Evolutionary conservation across 2,797 vertebrate species (phyloP), one percentile per base, ranked within the genome.

Genomic region (Acanthiza pusilla): DNA sequence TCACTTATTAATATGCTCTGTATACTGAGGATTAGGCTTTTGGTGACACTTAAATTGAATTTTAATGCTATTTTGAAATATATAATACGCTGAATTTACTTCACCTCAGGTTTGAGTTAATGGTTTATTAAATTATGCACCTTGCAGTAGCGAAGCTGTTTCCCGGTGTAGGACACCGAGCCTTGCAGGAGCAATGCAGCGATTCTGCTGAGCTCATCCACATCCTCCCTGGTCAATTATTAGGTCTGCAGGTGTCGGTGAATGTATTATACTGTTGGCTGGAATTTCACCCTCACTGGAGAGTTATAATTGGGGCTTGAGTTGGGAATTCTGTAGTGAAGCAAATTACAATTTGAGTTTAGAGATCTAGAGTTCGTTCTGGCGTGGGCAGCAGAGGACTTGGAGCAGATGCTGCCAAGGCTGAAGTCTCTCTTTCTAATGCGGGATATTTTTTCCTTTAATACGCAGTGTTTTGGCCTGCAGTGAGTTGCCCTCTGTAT

Each of bases 41-140:
- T 91, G 93, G 94, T 97, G 94, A 94, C 91, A 94, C 93, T 97
- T 94, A 94, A 95, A 96, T 97, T 97, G 95, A 97, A 96, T 97
- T 94, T 93, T 96, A 97, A 97, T 96, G 95, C 96, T 97, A 83
- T 97, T 97, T 95, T 95, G 93, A 96, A 96, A 97, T 96, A 88
- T 94, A 86, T 95, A 95, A 93, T 95, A 95, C 0, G 55, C 83
- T 88, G 94, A 94, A 96, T 97, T 95, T 95, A 92, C 90, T 96
- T 95, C 96, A 95, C 94, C 96, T 97, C 96, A 85, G 92, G 94
- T 95, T 95, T 77, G 88, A 95, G 94, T 93, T 97, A 94, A 97
- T 96, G 94, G 85, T 91, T 97, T 96, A 96, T 96, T 97, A 96
- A 96, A 97, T 94, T 93, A 94, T 43, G 85, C 88, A 96, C 94